A percentile compares a stretch with the other conserved stretches of the same genome.
These are phyloP conservation scores for Labroides dimidiatus DNA, from an alignment of 2,797 vertebrate genomes.

Conservation along the genomic window DNA sequence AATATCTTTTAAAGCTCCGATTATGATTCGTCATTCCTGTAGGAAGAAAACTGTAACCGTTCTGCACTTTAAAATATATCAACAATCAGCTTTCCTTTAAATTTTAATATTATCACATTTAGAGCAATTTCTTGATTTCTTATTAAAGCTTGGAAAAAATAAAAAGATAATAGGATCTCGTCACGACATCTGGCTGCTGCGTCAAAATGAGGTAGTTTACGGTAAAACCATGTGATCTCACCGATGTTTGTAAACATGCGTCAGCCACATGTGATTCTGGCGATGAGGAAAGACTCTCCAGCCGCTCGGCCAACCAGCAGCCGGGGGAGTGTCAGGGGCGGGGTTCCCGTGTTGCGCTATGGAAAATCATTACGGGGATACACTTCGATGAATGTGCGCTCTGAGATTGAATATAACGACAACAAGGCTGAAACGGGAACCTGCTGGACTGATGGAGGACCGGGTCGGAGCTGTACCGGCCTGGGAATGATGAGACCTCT, in stretches of 20 bases:
- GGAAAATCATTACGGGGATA: slow-evolving; percentile 81
- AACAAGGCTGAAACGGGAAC: slow-evolving; percentile 43
- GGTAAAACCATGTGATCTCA: slow-evolving; percentile 84
- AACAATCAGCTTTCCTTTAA: too few relatives aligned
- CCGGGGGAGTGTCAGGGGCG: slow-evolving; percentile 84
- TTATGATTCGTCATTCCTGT: too few relatives aligned
- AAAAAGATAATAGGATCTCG: not conserved
- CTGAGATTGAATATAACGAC: slow-evolving; percentile 67
- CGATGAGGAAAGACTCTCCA: slow-evolving; percentile 66
- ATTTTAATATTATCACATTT: too few relatives aligned
- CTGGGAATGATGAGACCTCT: slow-evolving; percentile 8
- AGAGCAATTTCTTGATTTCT: too few relatives aligned
- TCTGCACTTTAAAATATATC: too few relatives aligned
- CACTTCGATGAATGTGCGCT: slow-evolving; percentile 73
- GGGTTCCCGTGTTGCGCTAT: slow-evolving; percentile 76
- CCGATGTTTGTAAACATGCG: slow-evolving; percentile 91
- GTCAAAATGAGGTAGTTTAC: slow-evolving; percentile 73
- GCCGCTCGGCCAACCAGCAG: slow-evolving; percentile 69
- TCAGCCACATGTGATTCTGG: slow-evolving; percentile 86
- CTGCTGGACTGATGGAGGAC: slow-evolving; percentile 22
- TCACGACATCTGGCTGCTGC: slow-evolving; percentile 65
- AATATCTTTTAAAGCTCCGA: too few relatives aligned
- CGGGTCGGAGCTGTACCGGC: slow-evolving; percentile 17
- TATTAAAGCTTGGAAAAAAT: not conserved
- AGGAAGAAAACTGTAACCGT: too few relatives aligned